Evolutionary conservation across 2,888 invertebrate species (phyloP).

Genomic region (Heterodera filipjevi): DNA sequence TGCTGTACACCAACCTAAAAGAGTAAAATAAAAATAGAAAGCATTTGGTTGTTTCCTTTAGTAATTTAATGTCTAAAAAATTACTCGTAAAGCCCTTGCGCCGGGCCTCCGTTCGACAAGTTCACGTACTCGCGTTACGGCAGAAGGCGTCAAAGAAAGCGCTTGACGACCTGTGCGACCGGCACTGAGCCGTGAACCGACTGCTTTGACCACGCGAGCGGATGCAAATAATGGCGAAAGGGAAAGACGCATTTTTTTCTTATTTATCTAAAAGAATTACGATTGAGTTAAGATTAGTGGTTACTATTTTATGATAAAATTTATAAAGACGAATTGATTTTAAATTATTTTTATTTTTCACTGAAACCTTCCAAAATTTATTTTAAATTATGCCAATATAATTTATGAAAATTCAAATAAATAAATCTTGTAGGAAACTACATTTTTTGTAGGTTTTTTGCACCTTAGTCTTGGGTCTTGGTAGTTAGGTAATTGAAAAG

Average conservation of each 20-base stretch:
- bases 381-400: no score
- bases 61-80: background rate
- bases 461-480: no score
- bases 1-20: constrained; percentile 89
- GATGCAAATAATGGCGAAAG: constrained; percentile 20
- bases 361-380: no score
- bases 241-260: background rate
- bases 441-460: no score
- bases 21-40: background rate
- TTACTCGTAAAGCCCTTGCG: constrained; percentile 61
- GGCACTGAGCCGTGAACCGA: constrained; percentile 11
- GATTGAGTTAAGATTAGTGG: no score
- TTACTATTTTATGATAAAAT: no score
- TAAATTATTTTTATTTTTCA: no score
- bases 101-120: constrained; percentile 66
- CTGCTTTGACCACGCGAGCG: constrained; percentile 29
- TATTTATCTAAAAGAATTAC: no score
- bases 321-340: no score
- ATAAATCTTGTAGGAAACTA: no score
- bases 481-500: no score
- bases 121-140: constrained; percentile 66
- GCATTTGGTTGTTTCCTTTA: background rate
- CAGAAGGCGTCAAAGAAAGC: constrained; percentile 67
- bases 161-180: constrained; percentile 50
- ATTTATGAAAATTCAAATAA: no score